Evolutionary conservation across 2,113 vertebrate genomes (phyloP), one percentile per base, ranked within the genome.

Genomic region (Eptesicus fuscus): DNA sequence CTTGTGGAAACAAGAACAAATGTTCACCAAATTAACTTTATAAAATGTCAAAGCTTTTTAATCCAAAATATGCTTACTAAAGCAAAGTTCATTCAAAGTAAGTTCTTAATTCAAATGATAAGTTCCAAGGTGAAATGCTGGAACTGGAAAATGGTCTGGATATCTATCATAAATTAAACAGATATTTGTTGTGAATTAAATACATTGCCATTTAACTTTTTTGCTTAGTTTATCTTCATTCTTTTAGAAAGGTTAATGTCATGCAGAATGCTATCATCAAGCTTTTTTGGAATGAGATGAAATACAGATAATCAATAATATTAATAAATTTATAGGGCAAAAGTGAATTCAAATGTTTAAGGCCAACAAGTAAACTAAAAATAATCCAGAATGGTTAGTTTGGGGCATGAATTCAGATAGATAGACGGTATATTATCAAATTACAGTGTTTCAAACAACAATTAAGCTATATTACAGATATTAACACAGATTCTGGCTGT

Each of bases 1-100:
- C 80, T 87, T 89, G 63, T 70, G 13, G 20, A 69, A 91, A 90
- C 1, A 90, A 32, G 7, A 40, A 7, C 44, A 85, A 89, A 80
- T 76, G 32, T 85, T 88, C 35, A 88, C n/a, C 30, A 94, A 85
- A 42, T 1, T 49, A 94, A 69, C 28, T 85, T 73, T 9, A n/a
- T 92, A 28, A 17, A 92, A 76, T 74, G 3, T 69, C 37, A 83
- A 22, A 42, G 1, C 0, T 42, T 92, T 84, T 90, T 49, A 79
- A 23, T 73, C 89, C 22, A 89, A 84, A 89, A 85, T 79, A 59
- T 63, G 77, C 78, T 77, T 89, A 83, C 25, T 42, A 93, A 87
- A 86, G 47, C 35, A 53, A 93, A 91, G 13, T 47, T 37, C 30
- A 70, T 86, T 69, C n/a, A 86, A 86, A 90, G 20, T 88, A 30